Base-by-base conservation (phyloP, 30 jellyfish, hydroid and myxozoan species). In the Nemopilema nomurai region DNA sequence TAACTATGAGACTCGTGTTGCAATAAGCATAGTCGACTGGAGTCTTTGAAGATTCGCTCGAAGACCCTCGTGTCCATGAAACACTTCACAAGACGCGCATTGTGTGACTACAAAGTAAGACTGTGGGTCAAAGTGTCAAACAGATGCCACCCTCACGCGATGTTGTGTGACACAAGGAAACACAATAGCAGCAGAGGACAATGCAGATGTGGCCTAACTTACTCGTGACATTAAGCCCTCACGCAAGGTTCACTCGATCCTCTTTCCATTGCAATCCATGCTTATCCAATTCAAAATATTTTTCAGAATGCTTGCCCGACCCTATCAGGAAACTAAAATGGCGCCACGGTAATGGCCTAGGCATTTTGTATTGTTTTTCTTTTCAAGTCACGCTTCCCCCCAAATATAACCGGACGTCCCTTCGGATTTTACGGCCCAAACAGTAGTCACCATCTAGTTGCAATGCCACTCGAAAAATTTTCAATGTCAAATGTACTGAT, bases 121-220 rank as follows among this genome's bases (percentile, higher is more conserved):
- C 18, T 16, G 49, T 16, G 68, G 89, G 89, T 79, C 89, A 79
- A 64, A 28, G 66, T 26, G 49, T n/a, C 62, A 23, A n/a, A 27
- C 89, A 64, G 62, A 49, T 64, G 89, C 81, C 21, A 21, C 72
- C 51, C 57, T 79, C 89, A 79, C 89, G 89, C 89, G 81, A 79
- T 32, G 17, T 67, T 30, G 89, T 79, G 89, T 79, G 89, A 79
- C 89, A 57, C 16, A 21, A 79, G 4, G 19, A 53, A 78, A 51
- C 24, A 78, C 87, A 78, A 78, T 64, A 28, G 65, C 49, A 26
- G 52, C 41, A 49, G 62, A 1, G 57, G 26, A 1, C n/a, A 21
- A 26, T 25, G 18, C n/a, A 52, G 49, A 29, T 50, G 33, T 71
- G n/a, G 23, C 63, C 81, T 65, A 28, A 23, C 63, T 29, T n/a